These are phyloP conservation scores for Sebastiscus albofasciatus DNA, from an alignment of 2,797 vertebrate species.

Conservation along the genomic window DNA sequence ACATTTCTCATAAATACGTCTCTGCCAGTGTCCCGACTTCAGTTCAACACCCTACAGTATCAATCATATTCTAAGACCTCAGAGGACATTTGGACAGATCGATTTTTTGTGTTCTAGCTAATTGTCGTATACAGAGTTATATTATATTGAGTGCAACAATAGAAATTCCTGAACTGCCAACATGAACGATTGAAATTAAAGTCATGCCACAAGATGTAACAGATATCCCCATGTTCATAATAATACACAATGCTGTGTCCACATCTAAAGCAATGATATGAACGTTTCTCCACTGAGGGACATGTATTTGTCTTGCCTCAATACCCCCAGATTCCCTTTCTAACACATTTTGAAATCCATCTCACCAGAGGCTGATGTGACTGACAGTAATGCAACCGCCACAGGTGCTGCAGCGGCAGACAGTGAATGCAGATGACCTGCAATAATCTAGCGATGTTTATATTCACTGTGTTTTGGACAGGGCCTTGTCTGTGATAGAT, in stretches of 20 bases:
- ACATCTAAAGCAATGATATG: not conserved
- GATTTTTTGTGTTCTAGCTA: not conserved
- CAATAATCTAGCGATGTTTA: not conserved
- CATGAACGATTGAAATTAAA: not conserved
- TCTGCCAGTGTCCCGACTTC: not conserved
- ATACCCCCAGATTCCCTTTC: not conserved
- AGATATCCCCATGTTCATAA: not conserved
- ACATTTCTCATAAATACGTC: constrained; percentile 18
- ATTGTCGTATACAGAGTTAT: not conserved
- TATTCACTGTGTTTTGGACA: not conserved
- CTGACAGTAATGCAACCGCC: not conserved
- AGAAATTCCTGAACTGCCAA: not conserved
- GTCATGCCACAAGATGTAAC: not conserved
- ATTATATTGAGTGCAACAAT: not conserved
- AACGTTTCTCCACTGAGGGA: not conserved
- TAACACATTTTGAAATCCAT: constrained; percentile 8
- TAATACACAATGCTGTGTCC: not conserved
- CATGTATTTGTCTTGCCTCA: not conserved
- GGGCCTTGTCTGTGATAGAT: not conserved
- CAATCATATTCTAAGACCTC: constrained; percentile 24
- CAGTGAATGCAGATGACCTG: constrained; percentile 4
- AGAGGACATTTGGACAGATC: not conserved
- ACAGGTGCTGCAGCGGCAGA: not conserved
- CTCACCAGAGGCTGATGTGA: not conserved
- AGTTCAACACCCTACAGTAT: constrained; percentile 12